phyloP scores from a whole-genome alignment of 2,113 vertebrate genomes.

The Piaya cayana region DNA sequence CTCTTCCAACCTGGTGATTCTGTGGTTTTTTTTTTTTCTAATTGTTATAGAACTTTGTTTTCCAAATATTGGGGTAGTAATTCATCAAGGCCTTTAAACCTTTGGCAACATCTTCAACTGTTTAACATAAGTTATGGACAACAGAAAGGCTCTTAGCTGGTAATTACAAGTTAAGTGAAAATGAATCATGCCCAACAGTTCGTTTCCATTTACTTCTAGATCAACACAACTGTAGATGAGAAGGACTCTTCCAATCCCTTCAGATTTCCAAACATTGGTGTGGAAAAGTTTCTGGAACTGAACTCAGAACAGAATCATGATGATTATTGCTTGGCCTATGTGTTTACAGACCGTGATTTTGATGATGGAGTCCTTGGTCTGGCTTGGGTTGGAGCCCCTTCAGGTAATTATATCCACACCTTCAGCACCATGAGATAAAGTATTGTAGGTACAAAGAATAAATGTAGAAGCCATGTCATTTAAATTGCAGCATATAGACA shows the following conservation, averaged over 20 bases:
- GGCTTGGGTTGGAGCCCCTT: slow-evolving; percentile 97
- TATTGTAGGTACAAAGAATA: not conserved
- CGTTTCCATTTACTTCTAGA: slow-evolving; percentile 78
- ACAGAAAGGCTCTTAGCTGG: not conserved
- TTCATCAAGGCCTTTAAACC: not conserved
- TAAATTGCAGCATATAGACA: not conserved
- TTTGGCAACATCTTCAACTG: not conserved
- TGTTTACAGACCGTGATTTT: slow-evolving; percentile 98
- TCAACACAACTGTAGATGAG: slow-evolving; percentile 93
- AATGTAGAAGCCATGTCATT: not conserved
- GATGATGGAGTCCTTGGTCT: slow-evolving; percentile 96
- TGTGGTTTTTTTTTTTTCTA: too few species aligned
- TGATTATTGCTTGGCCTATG: slow-evolving; percentile 97
- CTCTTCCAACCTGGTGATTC: too few species aligned
- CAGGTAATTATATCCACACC: slow-evolving; percentile 79
- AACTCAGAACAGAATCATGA: slow-evolving; percentile 99
- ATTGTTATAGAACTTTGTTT: not conserved
- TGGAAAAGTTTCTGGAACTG: slow-evolving; percentile 97
- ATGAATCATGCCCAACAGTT: not conserved
- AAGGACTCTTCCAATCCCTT: slow-evolving; percentile 92
- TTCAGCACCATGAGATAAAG: not conserved
- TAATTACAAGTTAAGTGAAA: not conserved
- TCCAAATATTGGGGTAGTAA: not conserved
- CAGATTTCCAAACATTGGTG: slow-evolving; percentile 96
- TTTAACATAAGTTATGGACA: not conserved